Conservation (phyloP, 2,888 invertebrate species). For the Furcula furcula region DNA sequence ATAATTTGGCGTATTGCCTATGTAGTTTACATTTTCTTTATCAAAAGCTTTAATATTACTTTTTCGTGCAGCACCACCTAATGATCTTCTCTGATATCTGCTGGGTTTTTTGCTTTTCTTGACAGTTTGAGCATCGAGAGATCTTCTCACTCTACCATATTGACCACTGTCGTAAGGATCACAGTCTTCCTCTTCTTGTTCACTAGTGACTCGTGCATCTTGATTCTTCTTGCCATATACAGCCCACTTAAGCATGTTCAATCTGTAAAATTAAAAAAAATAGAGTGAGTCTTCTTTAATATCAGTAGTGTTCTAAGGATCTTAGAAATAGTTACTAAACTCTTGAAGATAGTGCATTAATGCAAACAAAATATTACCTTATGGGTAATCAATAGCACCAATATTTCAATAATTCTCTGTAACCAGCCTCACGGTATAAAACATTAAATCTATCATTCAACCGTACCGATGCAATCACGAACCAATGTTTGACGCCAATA, state of each 20-base stretch:
- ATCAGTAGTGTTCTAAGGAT: too few relatives aligned
- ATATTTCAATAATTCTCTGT: too few relatives aligned
- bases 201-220: constrained; percentile 44
- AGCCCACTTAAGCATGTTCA: constrained; percentile 84
- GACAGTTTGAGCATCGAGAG: constrained; percentile 63
- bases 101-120: constrained; percentile 73
- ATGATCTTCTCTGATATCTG: constrained; percentile 69
- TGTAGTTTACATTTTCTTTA: constrained; percentile 74
- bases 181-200: constrained; percentile 38
- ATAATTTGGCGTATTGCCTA: constrained; percentile 82
- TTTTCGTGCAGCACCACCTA: constrained; percentile 62
- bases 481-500: too few relatives aligned
- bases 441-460: too few relatives aligned
- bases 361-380: too few relatives aligned
- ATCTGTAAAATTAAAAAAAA: constrained; percentile 50
- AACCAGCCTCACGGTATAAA: too few relatives aligned
- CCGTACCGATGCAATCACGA: too few relatives aligned
- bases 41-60: constrained; percentile 56
- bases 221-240: constrained; percentile 75
- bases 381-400: too few relatives aligned
- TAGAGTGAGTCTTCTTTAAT: too few relatives aligned
- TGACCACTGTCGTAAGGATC: constrained; percentile 41
- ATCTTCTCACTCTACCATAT: constrained; percentile 53
- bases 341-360: too few relatives aligned
- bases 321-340: too few relatives aligned